Evolutionary conservation across 1,140 invertebrate genomes (phyloP).

Genomic region (Drosophila leontia): DNA sequence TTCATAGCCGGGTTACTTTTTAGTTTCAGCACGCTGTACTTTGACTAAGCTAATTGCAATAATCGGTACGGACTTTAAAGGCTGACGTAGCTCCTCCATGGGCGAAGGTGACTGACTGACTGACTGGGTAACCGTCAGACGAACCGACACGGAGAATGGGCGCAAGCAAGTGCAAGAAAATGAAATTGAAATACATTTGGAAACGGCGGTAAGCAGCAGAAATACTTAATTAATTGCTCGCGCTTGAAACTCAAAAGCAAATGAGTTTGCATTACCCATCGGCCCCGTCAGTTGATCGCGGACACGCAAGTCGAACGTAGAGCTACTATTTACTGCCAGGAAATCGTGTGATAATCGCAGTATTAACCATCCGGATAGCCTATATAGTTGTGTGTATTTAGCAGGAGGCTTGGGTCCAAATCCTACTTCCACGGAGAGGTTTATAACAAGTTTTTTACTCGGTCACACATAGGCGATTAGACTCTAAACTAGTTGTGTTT

Average conservation of each 20-base stretch:
- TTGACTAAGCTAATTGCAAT: constrained; percentile 55
- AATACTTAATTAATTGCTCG: constrained; percentile 75
- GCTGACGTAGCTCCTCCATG: constrained; percentile 62
- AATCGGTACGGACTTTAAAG: constrained; percentile 66
- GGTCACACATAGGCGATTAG: constrained; percentile 27
- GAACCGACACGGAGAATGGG: constrained; percentile 34
- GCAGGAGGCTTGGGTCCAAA: not conserved
- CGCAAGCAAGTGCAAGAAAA: constrained; percentile 55
- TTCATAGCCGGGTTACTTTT: constrained; percentile 34
- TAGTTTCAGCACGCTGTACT: constrained; percentile 31
- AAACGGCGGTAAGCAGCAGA: constrained; percentile 42
- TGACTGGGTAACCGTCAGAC: not conserved
- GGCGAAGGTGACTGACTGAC: constrained; percentile 45
- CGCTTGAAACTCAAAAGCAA: constrained; percentile 56
- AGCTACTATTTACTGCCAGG: constrained; percentile 19
- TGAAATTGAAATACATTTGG: constrained; percentile 72
- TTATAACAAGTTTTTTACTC: constrained; percentile 39
- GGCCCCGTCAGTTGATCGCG: constrained; percentile 72
- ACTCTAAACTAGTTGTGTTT: constrained; percentile 41
- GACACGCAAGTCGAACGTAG: constrained; percentile 66
- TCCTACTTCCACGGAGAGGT: constrained; percentile 12
- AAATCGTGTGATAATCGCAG: constrained; percentile 27
- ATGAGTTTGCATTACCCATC: constrained; percentile 73
- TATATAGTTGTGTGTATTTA: not conserved
- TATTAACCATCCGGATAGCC: constrained; percentile 18